A percentile compares a stretch with the other conserved stretches of the same genome.
phyloP scores from a whole-genome alignment of 2,888 invertebrate species.

The Lithophane ornitopus region DNA sequence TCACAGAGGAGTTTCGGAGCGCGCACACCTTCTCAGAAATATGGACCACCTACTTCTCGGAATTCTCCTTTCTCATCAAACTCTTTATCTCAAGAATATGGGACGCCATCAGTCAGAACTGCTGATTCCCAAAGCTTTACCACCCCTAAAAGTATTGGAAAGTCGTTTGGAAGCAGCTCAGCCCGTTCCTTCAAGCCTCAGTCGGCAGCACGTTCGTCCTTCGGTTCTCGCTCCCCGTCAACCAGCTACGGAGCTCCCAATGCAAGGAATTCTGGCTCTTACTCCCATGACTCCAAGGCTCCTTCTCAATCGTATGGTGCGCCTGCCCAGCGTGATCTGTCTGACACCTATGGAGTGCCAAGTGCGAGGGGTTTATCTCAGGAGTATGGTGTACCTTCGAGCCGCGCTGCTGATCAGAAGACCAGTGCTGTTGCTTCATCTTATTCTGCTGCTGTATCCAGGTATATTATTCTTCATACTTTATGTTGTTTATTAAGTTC shows the following conservation, averaged over 20 bases:
- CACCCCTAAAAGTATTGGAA: slow-evolving; percentile 72
- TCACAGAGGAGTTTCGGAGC: slow-evolving; percentile 69
- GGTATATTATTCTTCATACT: slow-evolving; percentile 62
- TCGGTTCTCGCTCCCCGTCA: slow-evolving; percentile 63
- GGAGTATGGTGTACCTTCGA: slow-evolving; percentile 87
- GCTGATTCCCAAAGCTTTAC: slow-evolving; percentile 74
- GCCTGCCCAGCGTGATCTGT: slow-evolving; percentile 74
- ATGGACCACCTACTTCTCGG: slow-evolving; percentile 71
- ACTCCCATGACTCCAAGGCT: slow-evolving; percentile 45
- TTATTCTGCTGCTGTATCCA: slow-evolving; percentile 76
- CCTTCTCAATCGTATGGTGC: slow-evolving; percentile 69
- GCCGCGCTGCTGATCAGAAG: slow-evolving; percentile 76
- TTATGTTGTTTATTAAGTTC: background rate
- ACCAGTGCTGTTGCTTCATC: slow-evolving; percentile 77
- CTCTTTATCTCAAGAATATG: slow-evolving; percentile 75
- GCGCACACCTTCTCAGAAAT: slow-evolving; percentile 69
- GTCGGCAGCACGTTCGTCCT: slow-evolving; percentile 64
- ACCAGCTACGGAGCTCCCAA: slow-evolving; percentile 50
- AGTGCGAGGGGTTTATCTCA: slow-evolving; percentile 77
- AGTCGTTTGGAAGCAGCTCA: slow-evolving; percentile 67
- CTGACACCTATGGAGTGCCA: slow-evolving; percentile 83
- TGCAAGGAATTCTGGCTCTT: slow-evolving; percentile 57
- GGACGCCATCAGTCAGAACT: slow-evolving; percentile 71
- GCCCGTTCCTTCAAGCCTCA: slow-evolving; percentile 49
- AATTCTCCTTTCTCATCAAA: slow-evolving; percentile 62